Evolutionary conservation across 2,113 vertebrate species (phyloP).

Genomic region (Prunella himalayana): DNA sequence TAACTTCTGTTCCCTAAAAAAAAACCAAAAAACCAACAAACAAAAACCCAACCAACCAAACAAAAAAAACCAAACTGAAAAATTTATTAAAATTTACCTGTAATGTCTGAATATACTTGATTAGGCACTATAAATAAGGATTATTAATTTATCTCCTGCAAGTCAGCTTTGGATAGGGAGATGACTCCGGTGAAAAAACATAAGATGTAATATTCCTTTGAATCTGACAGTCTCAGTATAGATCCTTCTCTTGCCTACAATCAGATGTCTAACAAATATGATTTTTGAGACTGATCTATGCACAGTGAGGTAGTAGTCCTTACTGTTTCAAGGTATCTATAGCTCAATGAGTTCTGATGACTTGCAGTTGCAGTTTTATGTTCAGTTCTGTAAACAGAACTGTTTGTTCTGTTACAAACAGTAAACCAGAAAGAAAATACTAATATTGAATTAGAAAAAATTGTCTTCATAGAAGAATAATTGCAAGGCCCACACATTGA

Average conservation of each 20-base stretch:
- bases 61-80: neutral
- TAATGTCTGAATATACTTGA: neutral
- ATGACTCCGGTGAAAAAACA: neutral
- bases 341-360: neutral
- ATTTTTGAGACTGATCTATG: neutral
- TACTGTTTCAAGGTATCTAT: neutral
- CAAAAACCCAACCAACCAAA: no score
- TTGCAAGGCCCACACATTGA: neutral
- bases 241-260: neutral
- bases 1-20: neutral
- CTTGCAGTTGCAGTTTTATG: neutral
- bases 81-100: neutral
- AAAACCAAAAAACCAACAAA: neutral
- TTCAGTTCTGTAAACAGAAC: no score
- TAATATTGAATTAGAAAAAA: neutral
- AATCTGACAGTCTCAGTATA: neutral
- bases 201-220: neutral
- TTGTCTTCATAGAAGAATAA: neutral
- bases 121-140: neutral
- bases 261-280: neutral
- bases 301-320: neutral
- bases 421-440: neutral
- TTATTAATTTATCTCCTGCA: neutral
- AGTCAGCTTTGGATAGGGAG: neutral
- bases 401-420: no score